Base-by-base conservation (phyloP, 64 coral and sea anemone species). In the Montipora efflorescens region DNA sequence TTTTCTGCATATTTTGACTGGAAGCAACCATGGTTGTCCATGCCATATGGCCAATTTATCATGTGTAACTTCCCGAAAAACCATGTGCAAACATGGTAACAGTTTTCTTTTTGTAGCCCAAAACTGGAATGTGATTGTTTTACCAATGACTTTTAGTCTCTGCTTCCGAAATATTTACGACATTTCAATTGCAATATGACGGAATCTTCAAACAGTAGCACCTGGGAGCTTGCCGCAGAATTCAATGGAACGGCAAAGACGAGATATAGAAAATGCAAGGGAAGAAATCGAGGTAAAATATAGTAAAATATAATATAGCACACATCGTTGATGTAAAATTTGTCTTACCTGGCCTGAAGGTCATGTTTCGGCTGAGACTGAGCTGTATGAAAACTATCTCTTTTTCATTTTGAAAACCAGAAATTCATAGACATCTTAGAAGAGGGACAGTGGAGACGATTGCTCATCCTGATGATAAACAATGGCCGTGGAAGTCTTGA, bases 401-500 rank as follows among this genome's bases (percentile, higher is more conserved):
- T 14, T 36, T 36, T 76, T 76, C 74, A 76, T 45, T 45, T 76
- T 46, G 11, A 45, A 64, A 64, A 64, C 59, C 59, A 78, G 76
- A 14, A 5, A 78, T 78, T 78, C 46, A 47, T 78, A 48, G 76
- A 49, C 46, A 46, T 19, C 47, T 16, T 78, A 48, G 76, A 78
- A 5, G 76, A 48, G 44, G 76, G 46, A 78, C 76, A 78, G 47
- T 46, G 16, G 46, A 78, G 76, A 49, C 14, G 76, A 47, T 49
- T 78, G 44, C 28, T 46, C 16, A 4, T 2, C 49, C 16, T 36
- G 28, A 36, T 36, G 43, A 46, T 78, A 18, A 49, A 78, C 76
- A 78, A 78, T 14, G 76, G 76, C 16, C 76, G 46, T 48, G 76
- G 76, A 48, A 78, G 76, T 48, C 13, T 78, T 48, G 76, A 78